phyloP scores from a whole-genome alignment of 2,888 invertebrate genomes.

The Synanthedon myopaeformis region DNA sequence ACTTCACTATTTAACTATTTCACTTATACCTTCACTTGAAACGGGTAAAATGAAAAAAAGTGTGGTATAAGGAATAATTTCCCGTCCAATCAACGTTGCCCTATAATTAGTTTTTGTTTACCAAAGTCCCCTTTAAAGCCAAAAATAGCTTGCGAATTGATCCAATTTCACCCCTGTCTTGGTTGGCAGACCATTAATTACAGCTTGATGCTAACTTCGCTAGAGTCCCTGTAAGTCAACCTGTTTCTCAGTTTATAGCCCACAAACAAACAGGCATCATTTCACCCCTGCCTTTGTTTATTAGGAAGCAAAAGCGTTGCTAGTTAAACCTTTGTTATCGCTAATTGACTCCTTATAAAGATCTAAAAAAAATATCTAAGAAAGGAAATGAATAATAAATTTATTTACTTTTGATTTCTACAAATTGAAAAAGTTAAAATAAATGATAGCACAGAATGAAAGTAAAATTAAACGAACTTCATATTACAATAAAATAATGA shows the following conservation, averaged over 20 bases:
- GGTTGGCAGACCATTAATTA: constrained; percentile 59
- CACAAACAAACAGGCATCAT: constrained; percentile 62
- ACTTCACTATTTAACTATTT: no score
- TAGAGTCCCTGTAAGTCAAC: constrained; percentile 25
- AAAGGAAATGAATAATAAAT: no score
- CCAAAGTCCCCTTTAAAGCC: constrained; percentile 33
- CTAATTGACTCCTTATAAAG: constrained; percentile 34
- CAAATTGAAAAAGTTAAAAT: no score
- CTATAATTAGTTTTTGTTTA: constrained; percentile 22
- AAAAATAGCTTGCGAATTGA: constrained; percentile 58
- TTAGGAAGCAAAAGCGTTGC: constrained; percentile 6
- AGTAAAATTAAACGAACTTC: no score
- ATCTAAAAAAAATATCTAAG: no score
- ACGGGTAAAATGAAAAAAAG: constrained; percentile 2
- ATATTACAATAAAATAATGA: no score
- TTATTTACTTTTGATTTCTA: no score
- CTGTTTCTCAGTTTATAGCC: constrained; percentile 51
- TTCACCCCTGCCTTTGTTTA: constrained; percentile 26
- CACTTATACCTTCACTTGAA: background rate
- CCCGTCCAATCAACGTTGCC: constrained; percentile 36
- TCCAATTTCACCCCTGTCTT: constrained; percentile 57
- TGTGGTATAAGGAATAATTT: constrained; percentile 8
- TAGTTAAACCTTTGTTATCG: constrained; percentile 29
- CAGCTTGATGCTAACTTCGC: constrained; percentile 37
- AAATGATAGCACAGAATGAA: no score